Evolutionary conservation across 1,140 invertebrate species (phyloP).

Genomic region (Psilanteris sp.): DNA sequence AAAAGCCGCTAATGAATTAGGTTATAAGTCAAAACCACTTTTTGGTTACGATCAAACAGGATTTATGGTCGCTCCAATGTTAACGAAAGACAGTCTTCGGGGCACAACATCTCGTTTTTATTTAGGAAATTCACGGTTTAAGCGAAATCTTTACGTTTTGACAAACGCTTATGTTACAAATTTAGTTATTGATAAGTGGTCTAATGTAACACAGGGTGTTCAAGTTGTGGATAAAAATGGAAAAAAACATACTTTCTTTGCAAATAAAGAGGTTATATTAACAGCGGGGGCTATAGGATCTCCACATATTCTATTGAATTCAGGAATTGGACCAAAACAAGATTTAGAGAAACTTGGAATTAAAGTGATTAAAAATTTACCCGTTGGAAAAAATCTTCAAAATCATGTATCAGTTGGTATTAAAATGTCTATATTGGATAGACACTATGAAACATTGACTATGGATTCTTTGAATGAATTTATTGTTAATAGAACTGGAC

Average conservation of each 20-base stretch:
- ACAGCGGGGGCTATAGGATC: slow-evolving; percentile 85
- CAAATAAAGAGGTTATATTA: slow-evolving; percentile 83
- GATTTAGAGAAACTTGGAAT: slow-evolving; percentile 80
- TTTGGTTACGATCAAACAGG: slow-evolving; percentile 83
- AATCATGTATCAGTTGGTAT: slow-evolving; percentile 79
- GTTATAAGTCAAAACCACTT: slow-evolving; percentile 84
- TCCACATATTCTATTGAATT: slow-evolving; percentile 85
- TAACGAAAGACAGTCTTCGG: slow-evolving; percentile 81
- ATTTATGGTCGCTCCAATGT: slow-evolving; percentile 80
- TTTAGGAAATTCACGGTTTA: slow-evolving; percentile 76
- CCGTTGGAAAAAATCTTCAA: slow-evolving; percentile 82
- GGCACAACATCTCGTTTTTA: slow-evolving; percentile 80
- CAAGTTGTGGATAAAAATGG: slow-evolving; percentile 80
- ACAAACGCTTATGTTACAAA: slow-evolving; percentile 78
- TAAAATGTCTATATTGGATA: slow-evolving; percentile 73
- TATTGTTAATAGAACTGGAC: slow-evolving; percentile 73
- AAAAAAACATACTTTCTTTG: slow-evolving; percentile 61
- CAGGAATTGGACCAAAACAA: slow-evolving; percentile 84
- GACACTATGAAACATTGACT: slow-evolving; percentile 69
- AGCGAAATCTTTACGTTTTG: slow-evolving; percentile 76
- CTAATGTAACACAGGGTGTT: slow-evolving; percentile 81
- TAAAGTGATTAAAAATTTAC: slow-evolving; percentile 78
- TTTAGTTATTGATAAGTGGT: slow-evolving; percentile 77
- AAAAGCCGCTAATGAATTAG: slow-evolving; percentile 85
- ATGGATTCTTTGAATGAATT: slow-evolving; percentile 74